phyloP scores from a whole-genome alignment of 2,888 invertebrate species.

The Argyra leucocephala region DNA sequence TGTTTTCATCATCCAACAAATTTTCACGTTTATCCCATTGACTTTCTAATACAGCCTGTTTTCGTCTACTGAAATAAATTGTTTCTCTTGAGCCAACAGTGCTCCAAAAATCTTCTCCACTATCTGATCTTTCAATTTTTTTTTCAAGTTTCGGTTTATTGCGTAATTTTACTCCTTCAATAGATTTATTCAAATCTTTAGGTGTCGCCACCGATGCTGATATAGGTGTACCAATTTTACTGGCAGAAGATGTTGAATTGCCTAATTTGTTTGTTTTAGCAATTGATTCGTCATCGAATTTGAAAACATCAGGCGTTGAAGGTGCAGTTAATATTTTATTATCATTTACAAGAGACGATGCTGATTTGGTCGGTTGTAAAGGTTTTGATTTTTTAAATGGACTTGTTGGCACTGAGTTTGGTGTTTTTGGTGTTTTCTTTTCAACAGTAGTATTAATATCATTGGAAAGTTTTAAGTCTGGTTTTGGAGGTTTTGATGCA shows the following conservation, averaged over 20 bases:
- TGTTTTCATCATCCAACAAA: slow-evolving; percentile 19
- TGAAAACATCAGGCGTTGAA: neutral
- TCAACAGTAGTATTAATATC: neutral
- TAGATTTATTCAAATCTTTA: neutral
- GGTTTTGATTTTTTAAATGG: neutral
- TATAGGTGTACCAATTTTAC: neutral
- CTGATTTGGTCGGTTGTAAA: neutral
- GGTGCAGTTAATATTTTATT: neutral
- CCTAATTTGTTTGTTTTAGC: neutral
- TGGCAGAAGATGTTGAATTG: neutral
- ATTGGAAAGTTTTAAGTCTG: neutral
- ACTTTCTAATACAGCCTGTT: slow-evolving; percentile 45
- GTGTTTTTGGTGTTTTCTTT: neutral
- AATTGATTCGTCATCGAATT: slow-evolving; percentile 10
- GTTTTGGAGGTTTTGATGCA: neutral
- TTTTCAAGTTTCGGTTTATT: slow-evolving; percentile 18
- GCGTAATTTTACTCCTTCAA: neutral
- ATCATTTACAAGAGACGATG: neutral
- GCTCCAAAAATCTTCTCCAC: slow-evolving; percentile 53
- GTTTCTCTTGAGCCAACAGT: slow-evolving; percentile 57
- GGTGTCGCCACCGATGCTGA: neutral
- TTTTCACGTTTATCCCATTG: slow-evolving; percentile 29
- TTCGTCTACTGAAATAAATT: slow-evolving; percentile 51
- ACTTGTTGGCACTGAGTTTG: neutral
- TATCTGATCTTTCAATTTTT: slow-evolving; percentile 35